Evolutionary conservation across 2,797 vertebrate genomes (phyloP), one percentile per base, ranked within the genome.

Genomic region (Leucoraja ocellata): DNA sequence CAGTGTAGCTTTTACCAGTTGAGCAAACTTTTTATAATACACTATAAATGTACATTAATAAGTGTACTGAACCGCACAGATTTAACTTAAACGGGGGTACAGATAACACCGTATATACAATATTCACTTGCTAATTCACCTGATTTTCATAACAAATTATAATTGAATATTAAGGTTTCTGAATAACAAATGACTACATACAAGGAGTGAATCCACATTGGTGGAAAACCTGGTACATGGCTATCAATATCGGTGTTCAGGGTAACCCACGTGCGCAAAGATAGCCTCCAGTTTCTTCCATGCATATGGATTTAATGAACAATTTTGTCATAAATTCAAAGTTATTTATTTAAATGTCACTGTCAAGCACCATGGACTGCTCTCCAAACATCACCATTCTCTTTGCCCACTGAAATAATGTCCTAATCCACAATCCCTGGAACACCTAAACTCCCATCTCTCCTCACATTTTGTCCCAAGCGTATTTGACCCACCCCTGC

Each of bases 1-100:
- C 84, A 88, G 84, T 36, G n/a, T 68, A 88, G 83, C 58, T 1
- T 86, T n/a, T 65, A 86, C n/a, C 58, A 86, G 58, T 32, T 14
- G 18, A 65, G n/a, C n/a, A 58, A 88, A 68, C 84, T 68, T 88
- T 68, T 8, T 36, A 36, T 36, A 88, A 88, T 88, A 88, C 84
- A 68, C 65, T 10, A 68, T 36, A 68, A 36, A 68, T 68, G 61
- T 68, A 65, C n/a, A 88, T 63, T 68, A 86, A 65, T 86, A 86
- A 63, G 83, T 63, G 61, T 63, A 28, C 83, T 65, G n/a, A 88
- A 21, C 16, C 63, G 14, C 84, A 88, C 84, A 65, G 65, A 65
- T 25, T 84, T 63, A 61, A 84, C 54, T 88, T 65, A 65, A 88
- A 21, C 61, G 0, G n/a, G 63, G 61, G 63, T 88, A 68, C 63